These are phyloP conservation scores for Chiloscyllium punctatum DNA, from an alignment of 2,797 vertebrate genomes.

Conservation along the genomic window DNA sequence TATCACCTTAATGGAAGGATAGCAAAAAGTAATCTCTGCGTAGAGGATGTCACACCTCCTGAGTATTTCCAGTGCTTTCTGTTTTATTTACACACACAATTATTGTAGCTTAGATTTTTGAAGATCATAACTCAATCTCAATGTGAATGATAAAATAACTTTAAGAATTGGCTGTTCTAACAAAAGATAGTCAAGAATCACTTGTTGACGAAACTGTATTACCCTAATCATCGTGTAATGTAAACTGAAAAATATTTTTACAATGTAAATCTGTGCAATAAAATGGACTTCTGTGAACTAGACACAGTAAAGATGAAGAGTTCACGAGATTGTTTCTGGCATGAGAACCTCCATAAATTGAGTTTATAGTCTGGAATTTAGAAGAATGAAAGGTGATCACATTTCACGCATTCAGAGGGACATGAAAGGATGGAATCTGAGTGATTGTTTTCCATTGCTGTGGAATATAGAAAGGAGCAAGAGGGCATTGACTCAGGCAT, in stretches of 20 bases:
- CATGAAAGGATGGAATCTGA: too few relatives aligned
- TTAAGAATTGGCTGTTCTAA: background rate
- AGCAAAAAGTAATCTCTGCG: background rate
- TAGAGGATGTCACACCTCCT: background rate
- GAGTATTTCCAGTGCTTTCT: background rate
- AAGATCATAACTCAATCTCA: background rate
- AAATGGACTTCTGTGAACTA: background rate
- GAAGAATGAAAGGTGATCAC: too few relatives aligned
- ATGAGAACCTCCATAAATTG: too few relatives aligned
- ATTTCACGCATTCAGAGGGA: too few relatives aligned
- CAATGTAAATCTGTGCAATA: too few relatives aligned
- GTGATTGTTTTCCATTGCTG: too few relatives aligned
- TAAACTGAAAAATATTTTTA: conserved; percentile 1
- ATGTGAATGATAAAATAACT: background rate
- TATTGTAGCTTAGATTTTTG: background rate
- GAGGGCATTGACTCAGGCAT: too few relatives aligned
- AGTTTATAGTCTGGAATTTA: too few relatives aligned
- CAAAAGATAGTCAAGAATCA: background rate
- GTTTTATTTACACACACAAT: background rate
- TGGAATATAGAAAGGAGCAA: too few relatives aligned
- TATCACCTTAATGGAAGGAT: background rate
- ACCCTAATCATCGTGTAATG: too few relatives aligned
- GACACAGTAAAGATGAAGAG: background rate
- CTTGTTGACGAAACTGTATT: background rate
- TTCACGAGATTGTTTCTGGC: too few relatives aligned